Base-by-base conservation (phyloP, 2,888 invertebrate genomes). In the Asteroscopus sphinx region DNA sequence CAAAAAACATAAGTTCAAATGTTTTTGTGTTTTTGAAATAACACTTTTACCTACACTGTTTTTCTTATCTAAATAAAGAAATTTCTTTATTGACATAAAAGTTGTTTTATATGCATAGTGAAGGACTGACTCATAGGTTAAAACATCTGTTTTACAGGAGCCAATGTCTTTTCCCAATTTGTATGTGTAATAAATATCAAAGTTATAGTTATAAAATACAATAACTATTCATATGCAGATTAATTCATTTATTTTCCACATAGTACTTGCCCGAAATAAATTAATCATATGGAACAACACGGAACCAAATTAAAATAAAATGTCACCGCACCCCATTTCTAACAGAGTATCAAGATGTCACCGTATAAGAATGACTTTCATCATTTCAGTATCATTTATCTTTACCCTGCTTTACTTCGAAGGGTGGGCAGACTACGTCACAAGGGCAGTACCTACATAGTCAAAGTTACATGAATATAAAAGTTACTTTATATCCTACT, bases 311-410 rank as follows among this genome's bases (percentile, higher is more conserved):
- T 52, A 66, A 55, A 70, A 53, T 52, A 39, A 60, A 74, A 70
- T 51, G 58, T 62, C 76, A 60, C 46, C 58, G 32, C 66, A 59
- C 54, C 51, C 64, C 47, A 42, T 61, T 39, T 41, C 21, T 33
- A n/a, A n/a, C n/a, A 44, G 21, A 49, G 32, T 41, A 73, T 68
- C 55, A 62, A 61, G 53, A 59, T 58, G 68, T 68, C 75, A 45
- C 57, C 35, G 16, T 26, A 55, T 57, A 56, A 57, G 57, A 73
- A 73, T 81, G 83, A 83, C 82, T 73, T 70, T 79, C 80, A 79
- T 79, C 76, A 83, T 82, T 74, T 71, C n/a, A 77, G 82, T 62
- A 81, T 77, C 64, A 76, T 73, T 73, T 68, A 72, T 73, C 76
- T 51, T 60, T 13, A 16, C 45, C 33, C 40, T 48, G 37, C 40